Evolutionary conservation across 2,113 vertebrate species (phyloP), one percentile per base, ranked within the genome.

Genomic region (Circaetus gallicus): DNA sequence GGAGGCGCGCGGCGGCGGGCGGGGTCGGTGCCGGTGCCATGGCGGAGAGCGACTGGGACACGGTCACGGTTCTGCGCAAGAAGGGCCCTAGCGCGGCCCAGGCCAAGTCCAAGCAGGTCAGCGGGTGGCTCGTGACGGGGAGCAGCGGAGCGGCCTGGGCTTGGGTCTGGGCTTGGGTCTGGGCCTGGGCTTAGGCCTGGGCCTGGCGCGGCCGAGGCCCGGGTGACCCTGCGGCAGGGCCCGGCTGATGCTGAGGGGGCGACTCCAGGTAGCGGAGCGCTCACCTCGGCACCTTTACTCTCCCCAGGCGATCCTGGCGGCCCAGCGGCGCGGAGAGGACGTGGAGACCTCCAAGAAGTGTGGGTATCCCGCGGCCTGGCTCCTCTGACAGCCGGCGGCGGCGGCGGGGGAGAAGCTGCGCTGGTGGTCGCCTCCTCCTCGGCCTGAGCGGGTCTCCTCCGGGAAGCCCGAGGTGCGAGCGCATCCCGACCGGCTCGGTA

Each of bases 311-410:
- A 94, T 95, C 67, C 38, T 95, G 63, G 94, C 96, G 36, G 96
- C 96, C 11, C 96, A 95, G 93, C 90, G 96, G 72, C 96, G 96
- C 49, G 96, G 96, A 19, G 96, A 95, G 90, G 96, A 96, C 53
- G 96, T 96, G 77, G 94, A 95, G 55, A 95, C 94, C 45, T 95
- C 96, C 59, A 96, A 96, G 87, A 96, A 96, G 84, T 95, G 96
- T 96, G 77, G 45, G 96, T 95, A 81, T 40, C 34, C 52, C 7
- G 28, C 10, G 18, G 49, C 28, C 22, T 9, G 56, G 17, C 65
- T 26, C 16, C 26, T 26, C 12, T 13, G 45, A 11, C n/a, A 10
- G 28, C 24, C 49, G 43, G 16, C 21, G 45, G 45, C 21, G 47
- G n/a, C 15, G 42, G 32, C 9, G 20, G 26, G 38, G 61, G 6